Percentiles rank a stretch among this genome's conserved stretches.
phyloP scores from a whole-genome alignment of 2,797 vertebrate genomes.

The Pterois miles region DNA sequence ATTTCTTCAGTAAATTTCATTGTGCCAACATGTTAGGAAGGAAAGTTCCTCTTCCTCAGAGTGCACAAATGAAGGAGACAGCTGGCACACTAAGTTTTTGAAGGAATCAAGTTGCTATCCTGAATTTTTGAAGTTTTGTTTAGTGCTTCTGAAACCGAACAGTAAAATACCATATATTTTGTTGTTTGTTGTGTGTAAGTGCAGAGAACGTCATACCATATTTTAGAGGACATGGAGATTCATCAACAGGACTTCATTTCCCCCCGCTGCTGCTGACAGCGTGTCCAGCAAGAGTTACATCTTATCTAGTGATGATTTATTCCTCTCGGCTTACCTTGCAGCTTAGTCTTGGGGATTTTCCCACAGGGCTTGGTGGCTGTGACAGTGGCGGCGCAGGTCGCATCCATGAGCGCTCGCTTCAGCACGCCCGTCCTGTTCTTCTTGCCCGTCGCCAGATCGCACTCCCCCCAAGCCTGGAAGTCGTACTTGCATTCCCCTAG shows the following conservation, averaged over 20 bases:
- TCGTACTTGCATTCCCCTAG: constrained; percentile 96
- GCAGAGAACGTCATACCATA: not conserved
- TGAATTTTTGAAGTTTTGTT: not conserved
- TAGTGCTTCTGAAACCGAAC: not conserved
- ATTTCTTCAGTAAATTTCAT: not conserved
- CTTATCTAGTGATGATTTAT: constrained; percentile 21
- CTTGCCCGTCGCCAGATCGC: constrained; percentile 90
- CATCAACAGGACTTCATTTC: constrained; percentile 18
- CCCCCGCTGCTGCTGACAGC: not conserved
- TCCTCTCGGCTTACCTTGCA: constrained; percentile 86
- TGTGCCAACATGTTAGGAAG: not conserved
- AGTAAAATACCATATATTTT: not conserved
- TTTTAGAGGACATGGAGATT: constrained; percentile 15
- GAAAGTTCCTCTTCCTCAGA: not conserved
- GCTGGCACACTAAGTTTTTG: not conserved
- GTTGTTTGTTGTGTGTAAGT: no score
- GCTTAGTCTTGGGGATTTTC: constrained; percentile 93
- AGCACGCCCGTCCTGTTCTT: constrained; percentile 93
- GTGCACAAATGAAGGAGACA: not conserved
- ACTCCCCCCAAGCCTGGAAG: constrained; percentile 97
- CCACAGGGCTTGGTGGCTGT: constrained; percentile 95
- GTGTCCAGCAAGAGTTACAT: not conserved
- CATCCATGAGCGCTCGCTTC: constrained; percentile 94
- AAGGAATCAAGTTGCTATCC: not conserved
- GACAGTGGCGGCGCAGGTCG: constrained; percentile 91